phyloP scores from a whole-genome alignment of 2,797 vertebrate genomes.

The Coreius guichenoti region DNA sequence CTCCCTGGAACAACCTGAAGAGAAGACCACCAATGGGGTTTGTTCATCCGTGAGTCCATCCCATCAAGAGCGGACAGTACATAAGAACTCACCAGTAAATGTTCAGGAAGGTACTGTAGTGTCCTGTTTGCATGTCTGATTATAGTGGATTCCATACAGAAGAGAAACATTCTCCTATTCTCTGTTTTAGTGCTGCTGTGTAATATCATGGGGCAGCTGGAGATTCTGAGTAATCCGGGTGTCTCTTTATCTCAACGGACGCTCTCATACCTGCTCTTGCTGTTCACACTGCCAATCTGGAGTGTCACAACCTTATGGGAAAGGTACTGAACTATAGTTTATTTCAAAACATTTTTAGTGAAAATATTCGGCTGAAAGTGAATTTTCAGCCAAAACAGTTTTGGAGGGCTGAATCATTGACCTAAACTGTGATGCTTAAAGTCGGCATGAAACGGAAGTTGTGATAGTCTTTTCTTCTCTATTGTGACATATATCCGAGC shows the following conservation, averaged over 20 bases:
- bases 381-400: too few species aligned
- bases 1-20: not conserved
- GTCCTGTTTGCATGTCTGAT: not conserved
- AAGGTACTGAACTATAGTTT: slow-evolving; percentile 61
- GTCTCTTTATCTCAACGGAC: slow-evolving; percentile 45
- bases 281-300: slow-evolving; percentile 62
- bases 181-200: slow-evolving; percentile 67
- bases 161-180: not conserved
- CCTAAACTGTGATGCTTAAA: too few species aligned
- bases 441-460: too few species aligned
- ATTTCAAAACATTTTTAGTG: not conserved
- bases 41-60: not conserved
- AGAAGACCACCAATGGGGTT: not conserved
- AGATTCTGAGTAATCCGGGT: slow-evolving; percentile 57
- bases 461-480: too few species aligned
- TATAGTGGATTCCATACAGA: not conserved
- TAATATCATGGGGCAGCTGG: slow-evolving; percentile 61
- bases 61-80: slow-evolving; percentile 17
- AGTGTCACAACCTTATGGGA: slow-evolving; percentile 49
- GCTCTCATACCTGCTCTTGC: slow-evolving; percentile 67
- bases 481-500: too few species aligned
- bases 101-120: slow-evolving; percentile 64
- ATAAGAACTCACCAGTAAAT: slow-evolving; percentile 47
- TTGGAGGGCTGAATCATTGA: too few species aligned
- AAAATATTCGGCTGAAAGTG: not conserved